Percentiles rank a stretch among this genome's conserved stretches.
These are phyloP conservation scores for Nemopilema nomurai DNA, from an alignment of 30 jellyfish, hydroid and myxozoan genomes.

Conservation along the genomic window DNA sequence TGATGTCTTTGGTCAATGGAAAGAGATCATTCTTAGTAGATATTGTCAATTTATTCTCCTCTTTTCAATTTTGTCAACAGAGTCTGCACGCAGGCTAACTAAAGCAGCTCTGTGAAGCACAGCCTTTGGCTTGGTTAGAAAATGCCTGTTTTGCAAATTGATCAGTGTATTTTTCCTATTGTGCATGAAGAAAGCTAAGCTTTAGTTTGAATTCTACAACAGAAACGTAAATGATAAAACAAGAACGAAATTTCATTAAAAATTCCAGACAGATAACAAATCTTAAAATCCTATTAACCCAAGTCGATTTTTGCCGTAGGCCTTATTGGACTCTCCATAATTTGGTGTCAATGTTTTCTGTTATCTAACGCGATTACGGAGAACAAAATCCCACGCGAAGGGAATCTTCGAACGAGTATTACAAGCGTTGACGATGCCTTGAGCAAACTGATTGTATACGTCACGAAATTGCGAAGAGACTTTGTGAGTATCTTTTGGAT, in stretches of 20 bases:
- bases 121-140: too few species aligned
- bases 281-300: too few species aligned
- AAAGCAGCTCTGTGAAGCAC: too few species aligned
- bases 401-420: neutral
- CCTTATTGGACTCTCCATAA: neutral
- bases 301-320: neutral
- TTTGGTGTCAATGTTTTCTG: neutral
- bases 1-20: too few species aligned
- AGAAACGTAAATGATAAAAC: neutral
- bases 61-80: too few species aligned
- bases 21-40: too few species aligned
- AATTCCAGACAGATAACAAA: too few species aligned
- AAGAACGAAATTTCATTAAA: too few species aligned
- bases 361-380: neutral
- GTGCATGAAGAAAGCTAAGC: neutral
- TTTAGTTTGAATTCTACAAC: neutral
- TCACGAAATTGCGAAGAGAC: neutral
- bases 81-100: too few species aligned
- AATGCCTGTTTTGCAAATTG: too few species aligned
- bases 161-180: neutral
- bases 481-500: neutral
- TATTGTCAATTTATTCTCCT: too few species aligned
- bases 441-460: neutral
- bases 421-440: neutral
- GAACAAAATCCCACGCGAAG: neutral